phyloP scores from a whole-genome alignment of 2,888 invertebrate genomes.

The Trachelus stipa region DNA sequence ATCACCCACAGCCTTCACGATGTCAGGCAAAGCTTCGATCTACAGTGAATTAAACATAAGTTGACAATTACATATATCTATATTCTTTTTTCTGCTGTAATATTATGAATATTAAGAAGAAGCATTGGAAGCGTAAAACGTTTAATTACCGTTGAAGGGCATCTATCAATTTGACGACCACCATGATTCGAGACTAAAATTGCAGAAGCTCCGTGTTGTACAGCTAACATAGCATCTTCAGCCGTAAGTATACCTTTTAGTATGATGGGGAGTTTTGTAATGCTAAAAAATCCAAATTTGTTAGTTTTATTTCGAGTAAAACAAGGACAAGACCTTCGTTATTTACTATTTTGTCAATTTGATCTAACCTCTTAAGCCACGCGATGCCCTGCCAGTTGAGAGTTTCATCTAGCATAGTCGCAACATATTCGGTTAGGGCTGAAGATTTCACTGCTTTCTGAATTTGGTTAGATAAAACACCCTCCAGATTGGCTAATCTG shows the following conservation, averaged over 20 bases:
- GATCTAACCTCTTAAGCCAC: conserved; percentile 80
- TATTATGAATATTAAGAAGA: background rate
- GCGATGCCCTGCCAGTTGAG: conserved; percentile 88
- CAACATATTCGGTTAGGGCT: conserved; percentile 83
- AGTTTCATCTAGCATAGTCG: conserved; percentile 81
- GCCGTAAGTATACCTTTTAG: conserved; percentile 88
- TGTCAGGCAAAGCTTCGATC: conserved; percentile 87
- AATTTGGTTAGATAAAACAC: conserved; percentile 68
- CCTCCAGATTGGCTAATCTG: conserved; percentile 86
- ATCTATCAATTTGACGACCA: conserved; percentile 88
- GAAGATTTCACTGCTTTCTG: conserved; percentile 72
- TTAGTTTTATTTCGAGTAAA: background rate
- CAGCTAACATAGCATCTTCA: conserved; percentile 85
- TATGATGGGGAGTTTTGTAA: conserved; percentile 83
- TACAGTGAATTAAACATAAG: conserved; percentile 53
- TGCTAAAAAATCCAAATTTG: conserved; percentile 60
- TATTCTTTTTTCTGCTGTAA: background rate
- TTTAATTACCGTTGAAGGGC: conserved; percentile 78
- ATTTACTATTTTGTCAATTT: background rate
- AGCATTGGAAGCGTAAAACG: background rate
- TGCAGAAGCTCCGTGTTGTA: conserved; percentile 79
- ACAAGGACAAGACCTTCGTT: background rate
- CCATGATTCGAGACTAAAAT: conserved; percentile 96
- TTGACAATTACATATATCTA: conserved; percentile 19
- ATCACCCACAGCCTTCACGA: conserved; percentile 78